Evolutionary conservation across 2,797 vertebrate species (phyloP).

Genomic region (Taeniopygia guttata): DNA sequence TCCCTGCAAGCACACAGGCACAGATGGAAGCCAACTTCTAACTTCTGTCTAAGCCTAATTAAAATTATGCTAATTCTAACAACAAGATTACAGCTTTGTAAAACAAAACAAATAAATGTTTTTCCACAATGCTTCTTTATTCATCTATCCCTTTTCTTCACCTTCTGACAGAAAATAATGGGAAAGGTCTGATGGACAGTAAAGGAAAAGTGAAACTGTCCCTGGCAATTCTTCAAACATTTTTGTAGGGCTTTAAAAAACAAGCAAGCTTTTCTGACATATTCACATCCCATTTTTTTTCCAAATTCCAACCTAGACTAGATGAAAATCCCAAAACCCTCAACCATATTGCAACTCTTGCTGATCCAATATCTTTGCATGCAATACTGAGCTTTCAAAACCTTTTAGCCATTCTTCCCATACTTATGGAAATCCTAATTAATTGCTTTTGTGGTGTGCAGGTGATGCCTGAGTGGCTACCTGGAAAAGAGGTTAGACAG

Average conservation of each 20-base stretch:
- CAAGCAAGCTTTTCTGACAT: background rate
- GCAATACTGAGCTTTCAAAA: background rate
- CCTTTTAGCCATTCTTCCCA: background rate
- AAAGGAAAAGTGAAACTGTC: background rate
- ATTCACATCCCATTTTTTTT: background rate
- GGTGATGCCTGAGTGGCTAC: background rate
- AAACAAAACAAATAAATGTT: background rate
- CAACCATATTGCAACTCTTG: background rate
- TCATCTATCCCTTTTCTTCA: background rate
- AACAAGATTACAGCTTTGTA: background rate
- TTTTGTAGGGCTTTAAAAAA: background rate
- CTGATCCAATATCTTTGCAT: background rate
- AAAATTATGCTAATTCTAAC: slow-evolving; percentile 34
- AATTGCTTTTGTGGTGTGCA: background rate
- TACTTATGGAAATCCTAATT: background rate
- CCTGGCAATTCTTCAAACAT: background rate
- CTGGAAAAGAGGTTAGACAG: background rate
- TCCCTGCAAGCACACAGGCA: background rate
- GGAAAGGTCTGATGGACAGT: background rate
- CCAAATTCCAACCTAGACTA: background rate
- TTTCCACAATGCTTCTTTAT: background rate
- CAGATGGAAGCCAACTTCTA: slow-evolving; percentile 8
- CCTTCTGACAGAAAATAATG: background rate
- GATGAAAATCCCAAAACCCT: background rate
- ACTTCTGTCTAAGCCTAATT: slow-evolving; percentile 9